These are phyloP conservation scores for Suricata suricatta DNA, from an alignment of 2,113 vertebrate genomes.

Conservation along the genomic window DNA sequence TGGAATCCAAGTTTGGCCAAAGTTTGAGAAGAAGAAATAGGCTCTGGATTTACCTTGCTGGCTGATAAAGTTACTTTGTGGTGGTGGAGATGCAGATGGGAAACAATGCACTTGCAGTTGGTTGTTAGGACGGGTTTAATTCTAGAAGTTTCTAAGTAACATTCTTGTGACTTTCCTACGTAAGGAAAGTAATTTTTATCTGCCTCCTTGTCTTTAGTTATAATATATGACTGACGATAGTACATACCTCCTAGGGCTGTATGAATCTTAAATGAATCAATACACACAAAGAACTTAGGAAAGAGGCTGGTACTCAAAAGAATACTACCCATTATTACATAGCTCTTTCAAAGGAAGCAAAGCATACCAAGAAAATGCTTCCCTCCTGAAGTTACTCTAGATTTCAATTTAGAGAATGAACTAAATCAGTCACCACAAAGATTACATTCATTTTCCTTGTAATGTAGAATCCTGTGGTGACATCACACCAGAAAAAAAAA, in stretches of 20 bases:
- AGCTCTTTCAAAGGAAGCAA: constrained; percentile 41
- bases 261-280: constrained; percentile 35
- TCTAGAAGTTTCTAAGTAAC: constrained; percentile 7
- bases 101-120: neutral
- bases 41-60: neutral
- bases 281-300: neutral
- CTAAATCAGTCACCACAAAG: constrained; percentile 21
- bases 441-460: constrained; percentile 19
- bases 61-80: neutral
- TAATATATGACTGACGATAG: neutral
- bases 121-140: neutral
- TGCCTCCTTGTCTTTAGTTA: neutral
- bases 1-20: constrained; percentile 24
- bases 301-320: neutral
- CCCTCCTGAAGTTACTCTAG: constrained; percentile 4
- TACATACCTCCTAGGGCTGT: neutral
- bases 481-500: constrained; percentile 59
- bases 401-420: constrained; percentile 45
- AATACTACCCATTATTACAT: neutral
- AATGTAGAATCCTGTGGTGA: constrained; percentile 38
- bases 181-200: neutral
- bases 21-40: constrained; percentile 19
- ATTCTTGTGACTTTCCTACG: neutral
- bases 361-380: neutral
- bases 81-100: neutral